phyloP scores from a whole-genome alignment of 2,113 vertebrate species.

The Malurus alboscapulatus region DNA sequence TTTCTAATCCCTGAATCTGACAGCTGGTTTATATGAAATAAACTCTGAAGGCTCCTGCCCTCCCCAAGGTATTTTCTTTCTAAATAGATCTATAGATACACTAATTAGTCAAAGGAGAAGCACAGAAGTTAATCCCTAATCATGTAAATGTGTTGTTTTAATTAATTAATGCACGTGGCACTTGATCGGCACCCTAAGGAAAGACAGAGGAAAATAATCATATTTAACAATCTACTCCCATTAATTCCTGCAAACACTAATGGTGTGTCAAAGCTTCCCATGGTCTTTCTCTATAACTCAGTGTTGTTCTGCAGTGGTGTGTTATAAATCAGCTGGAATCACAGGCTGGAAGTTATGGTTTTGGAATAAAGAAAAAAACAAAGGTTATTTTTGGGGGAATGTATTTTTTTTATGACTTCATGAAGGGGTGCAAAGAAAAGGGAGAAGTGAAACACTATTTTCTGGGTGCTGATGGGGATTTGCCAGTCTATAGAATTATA shows the following conservation, averaged over 20 bases:
- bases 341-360: neutral
- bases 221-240: neutral
- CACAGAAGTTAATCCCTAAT: slow-evolving; percentile 55
- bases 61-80: slow-evolving; percentile 41
- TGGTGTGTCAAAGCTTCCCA: neutral
- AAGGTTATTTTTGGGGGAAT: neutral
- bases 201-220: slow-evolving; percentile 7
- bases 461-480: neutral
- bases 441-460: neutral
- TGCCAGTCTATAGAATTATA: fast-evolving
- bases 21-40: slow-evolving; percentile 7
- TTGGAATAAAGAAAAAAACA: neutral
- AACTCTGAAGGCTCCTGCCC: slow-evolving; percentile 14
- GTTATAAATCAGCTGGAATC: neutral
- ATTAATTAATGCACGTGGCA: slow-evolving; percentile 58
- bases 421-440: neutral
- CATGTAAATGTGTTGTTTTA: slow-evolving; percentile 57
- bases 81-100: slow-evolving; percentile 59
- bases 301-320: neutral
- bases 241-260: neutral
- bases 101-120: slow-evolving; percentile 53
- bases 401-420: neutral
- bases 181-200: slow-evolving; percentile 50
- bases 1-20: slow-evolving; percentile 39
- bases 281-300: neutral